Evolutionary conservation across 2,113 vertebrate species (phyloP), one percentile per base, ranked within the genome.

Genomic region (Dicentrarchus labrax): DNA sequence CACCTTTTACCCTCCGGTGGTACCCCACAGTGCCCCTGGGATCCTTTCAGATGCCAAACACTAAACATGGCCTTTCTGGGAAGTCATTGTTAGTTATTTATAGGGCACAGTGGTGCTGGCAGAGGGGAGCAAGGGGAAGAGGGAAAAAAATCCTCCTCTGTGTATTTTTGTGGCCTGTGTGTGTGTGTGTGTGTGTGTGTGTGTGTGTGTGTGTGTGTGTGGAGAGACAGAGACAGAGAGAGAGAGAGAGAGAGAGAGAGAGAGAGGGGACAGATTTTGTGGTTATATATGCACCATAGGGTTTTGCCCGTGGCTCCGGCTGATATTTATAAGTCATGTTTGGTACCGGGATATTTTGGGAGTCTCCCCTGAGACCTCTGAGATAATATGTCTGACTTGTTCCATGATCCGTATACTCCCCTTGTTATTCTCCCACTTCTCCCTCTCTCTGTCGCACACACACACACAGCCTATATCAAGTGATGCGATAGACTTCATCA

Each of bases 21-120:
- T 86, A 60, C 69, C 87, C 88, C 86, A 45, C 86, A 67, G 78
- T 8, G 7, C 86, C 83, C 82, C 74, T 85, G 85, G 87, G 91
- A 86, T 66, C 80, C 45, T 60, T 73, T 79, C 66, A 65, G 61
- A 86, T 88, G 86, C 91, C 84, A 83, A 84, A 89, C 72, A 74
- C 88, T 81, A 89, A 92, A 92, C 83, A 87, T 86, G 83, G 81
- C 50, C 88, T 88, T 92, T 93, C 75, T 91, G 86, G 83, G 85
- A 92, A 90, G 81, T 89, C 87, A 91, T 91, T 94, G 89, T 92
- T 91, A 61, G 70, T 84, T 93, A 91, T 92, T 92, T 91, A 90
- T 89, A 93, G 85, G 87, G 60, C 83, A 82, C 82, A 76, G 82
- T 48, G 59, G 77, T 78, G 78, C 85, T 92, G 88, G 85, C 84